Percentiles rank a stretch among this genome's conserved stretches.
Conservation (phyloP, 2,113 vertebrate genomes). For the Poeciliopsis retropinna region DNA sequence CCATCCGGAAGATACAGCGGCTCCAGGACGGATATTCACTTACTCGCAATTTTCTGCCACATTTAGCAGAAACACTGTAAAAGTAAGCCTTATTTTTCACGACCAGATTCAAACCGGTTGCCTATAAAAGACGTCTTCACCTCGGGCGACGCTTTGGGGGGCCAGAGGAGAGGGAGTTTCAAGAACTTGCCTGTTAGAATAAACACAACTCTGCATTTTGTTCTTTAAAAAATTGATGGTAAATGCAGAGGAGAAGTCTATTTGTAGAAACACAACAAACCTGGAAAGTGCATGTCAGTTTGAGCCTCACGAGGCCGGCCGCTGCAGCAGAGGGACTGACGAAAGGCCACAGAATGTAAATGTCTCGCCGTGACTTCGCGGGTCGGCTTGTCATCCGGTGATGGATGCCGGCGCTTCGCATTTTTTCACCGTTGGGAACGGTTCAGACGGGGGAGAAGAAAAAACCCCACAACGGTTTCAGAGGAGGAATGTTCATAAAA, state of each 20-base stretch:
- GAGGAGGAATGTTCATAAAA: conserved; percentile 61
- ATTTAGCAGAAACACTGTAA: conserved; percentile 15
- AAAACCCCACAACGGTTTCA: conserved; percentile 31
- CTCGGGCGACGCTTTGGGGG: conserved; percentile 44
- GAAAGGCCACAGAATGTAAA: conserved; percentile 46
- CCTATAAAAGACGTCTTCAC: conserved; percentile 49
- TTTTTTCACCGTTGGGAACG: conserved; percentile 47
- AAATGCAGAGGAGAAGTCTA: conserved; percentile 1
- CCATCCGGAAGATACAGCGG: neutral
- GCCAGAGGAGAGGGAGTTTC: conserved; percentile 11
- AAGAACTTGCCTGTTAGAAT: conserved; percentile 29
- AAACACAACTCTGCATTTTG: conserved; percentile 21
- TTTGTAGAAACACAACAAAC: conserved; percentile 24
- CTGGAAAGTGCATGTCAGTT: conserved; percentile 13
- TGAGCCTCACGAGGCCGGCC: conserved; percentile 7
- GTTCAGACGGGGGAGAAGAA: conserved; percentile 35
- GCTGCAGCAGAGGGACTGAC: conserved; percentile 25
- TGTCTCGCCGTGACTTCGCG: conserved; percentile 33
- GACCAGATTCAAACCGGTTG: conserved; percentile 28
- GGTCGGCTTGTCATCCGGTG: conserved; percentile 56
- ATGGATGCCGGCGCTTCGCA: conserved; percentile 60
- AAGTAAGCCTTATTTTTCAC: conserved; percentile 58
- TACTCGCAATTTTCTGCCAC: neutral
- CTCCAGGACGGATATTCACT: neutral
- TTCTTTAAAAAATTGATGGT: conserved; percentile 12